phyloP scores from a whole-genome alignment of 2,888 invertebrate species.

The Rutpela maculata region DNA sequence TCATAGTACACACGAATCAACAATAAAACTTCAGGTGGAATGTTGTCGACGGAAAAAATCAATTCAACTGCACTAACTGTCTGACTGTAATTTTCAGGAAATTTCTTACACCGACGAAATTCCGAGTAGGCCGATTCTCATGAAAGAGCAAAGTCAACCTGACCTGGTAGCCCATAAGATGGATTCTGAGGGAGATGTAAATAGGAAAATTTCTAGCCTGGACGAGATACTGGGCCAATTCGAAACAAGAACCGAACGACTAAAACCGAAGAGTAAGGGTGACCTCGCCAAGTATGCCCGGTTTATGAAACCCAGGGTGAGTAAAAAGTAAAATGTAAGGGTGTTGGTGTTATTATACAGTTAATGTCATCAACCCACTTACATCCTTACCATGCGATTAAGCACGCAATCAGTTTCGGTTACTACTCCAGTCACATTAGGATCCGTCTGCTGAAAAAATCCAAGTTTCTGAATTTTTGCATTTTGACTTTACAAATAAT shows the following conservation, averaged over 20 bases:
- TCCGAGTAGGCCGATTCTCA: background rate
- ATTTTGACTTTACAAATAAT: too few species aligned
- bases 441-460: too few species aligned
- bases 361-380: too few species aligned
- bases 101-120: background rate
- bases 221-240: conserved; percentile 53
- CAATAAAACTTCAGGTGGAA: too few species aligned
- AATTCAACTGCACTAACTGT: too few species aligned
- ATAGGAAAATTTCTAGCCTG: conserved; percentile 47
- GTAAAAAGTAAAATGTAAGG: conserved; percentile 9
- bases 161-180: conserved; percentile 41
- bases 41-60: too few species aligned
- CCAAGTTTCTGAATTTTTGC: too few species aligned
- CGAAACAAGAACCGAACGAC: conserved; percentile 44
- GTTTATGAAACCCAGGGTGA: conserved; percentile 60
- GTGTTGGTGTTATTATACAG: too few species aligned
- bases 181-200: conserved; percentile 58
- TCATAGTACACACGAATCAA: too few species aligned
- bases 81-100: conserved; percentile 10
- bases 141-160: conserved; percentile 4
- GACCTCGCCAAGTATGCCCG: conserved; percentile 60
- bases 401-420: too few species aligned
- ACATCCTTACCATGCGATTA: too few species aligned
- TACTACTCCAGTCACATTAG: too few species aligned
- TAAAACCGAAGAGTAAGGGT: conserved; percentile 38